These are phyloP conservation scores for Eupithecia subumbrata DNA, from an alignment of 2,888 invertebrate species.

Conservation along the genomic window DNA sequence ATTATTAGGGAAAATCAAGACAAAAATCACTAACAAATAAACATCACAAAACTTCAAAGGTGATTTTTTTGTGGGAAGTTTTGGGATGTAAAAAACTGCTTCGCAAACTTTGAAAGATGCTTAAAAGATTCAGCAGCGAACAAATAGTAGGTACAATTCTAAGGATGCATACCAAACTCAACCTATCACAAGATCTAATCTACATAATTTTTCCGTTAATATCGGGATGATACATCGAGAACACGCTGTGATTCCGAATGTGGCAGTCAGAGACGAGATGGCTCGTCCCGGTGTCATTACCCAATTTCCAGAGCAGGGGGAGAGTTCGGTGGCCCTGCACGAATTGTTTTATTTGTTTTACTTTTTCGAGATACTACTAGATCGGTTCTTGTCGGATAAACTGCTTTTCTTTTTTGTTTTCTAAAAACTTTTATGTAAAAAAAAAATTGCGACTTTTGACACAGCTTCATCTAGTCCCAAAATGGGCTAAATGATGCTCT, in stretches of 20 bases:
- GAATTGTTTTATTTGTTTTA: conserved; percentile 3
- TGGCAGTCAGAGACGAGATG: conserved; percentile 22
- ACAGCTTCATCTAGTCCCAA: background rate
- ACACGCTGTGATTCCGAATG: conserved; percentile 14
- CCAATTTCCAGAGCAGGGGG: conserved; percentile 46
- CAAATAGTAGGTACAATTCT: background rate
- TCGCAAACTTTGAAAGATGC: background rate
- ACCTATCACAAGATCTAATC: background rate
- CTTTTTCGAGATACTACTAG: background rate
- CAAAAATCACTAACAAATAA: no score
- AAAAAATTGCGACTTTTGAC: background rate
- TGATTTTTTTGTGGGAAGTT: background rate
- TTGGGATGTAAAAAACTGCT: background rate
- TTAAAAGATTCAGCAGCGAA: background rate
- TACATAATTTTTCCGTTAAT: conserved; percentile 11
- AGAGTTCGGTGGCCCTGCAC: conserved; percentile 34
- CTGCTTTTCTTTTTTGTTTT: background rate
- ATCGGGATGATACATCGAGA: background rate
- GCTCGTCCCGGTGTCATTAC: conserved; percentile 41
- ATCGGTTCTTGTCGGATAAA: background rate
- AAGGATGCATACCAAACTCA: background rate
- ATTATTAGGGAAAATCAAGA: no score
- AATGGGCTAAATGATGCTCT: background rate
- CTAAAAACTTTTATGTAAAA: background rate
- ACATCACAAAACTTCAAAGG: no score